phyloP scores from a whole-genome alignment of 2,797 vertebrate species.

The Malacoctenus gilli region DNA sequence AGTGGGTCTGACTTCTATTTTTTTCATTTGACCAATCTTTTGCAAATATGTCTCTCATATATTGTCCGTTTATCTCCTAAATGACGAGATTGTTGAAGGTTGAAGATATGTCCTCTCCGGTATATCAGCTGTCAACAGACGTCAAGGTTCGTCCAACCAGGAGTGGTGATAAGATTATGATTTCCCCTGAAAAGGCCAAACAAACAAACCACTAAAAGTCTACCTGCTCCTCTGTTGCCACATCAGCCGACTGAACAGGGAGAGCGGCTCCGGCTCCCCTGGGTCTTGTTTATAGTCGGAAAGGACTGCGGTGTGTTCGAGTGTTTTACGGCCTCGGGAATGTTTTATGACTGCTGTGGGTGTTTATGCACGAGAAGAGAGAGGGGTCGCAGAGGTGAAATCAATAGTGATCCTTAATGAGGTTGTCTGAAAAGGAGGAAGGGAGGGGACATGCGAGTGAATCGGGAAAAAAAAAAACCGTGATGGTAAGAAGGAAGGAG shows the following conservation, averaged over 20 bases:
- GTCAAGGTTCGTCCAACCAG: too few relatives aligned
- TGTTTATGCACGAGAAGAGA: constrained; percentile 60
- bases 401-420: constrained; percentile 79
- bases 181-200: constrained; percentile 2
- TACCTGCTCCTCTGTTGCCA: constrained; percentile 19
- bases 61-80: too few relatives aligned
- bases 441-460: constrained; percentile 25
- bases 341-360: constrained; percentile 58
- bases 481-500: not conserved
- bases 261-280: constrained; percentile 23
- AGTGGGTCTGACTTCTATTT: too few relatives aligned
- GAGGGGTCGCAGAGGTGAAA: constrained; percentile 70
- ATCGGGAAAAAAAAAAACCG: constrained; percentile 11
- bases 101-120: too few relatives aligned
- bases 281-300: constrained; percentile 36
- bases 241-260: constrained; percentile 16
- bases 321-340: constrained; percentile 60
- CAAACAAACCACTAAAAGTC: constrained; percentile 20
- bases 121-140: too few relatives aligned
- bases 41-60: too few relatives aligned
- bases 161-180: not conserved
- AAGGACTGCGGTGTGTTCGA: constrained; percentile 25
- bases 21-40: too few relatives aligned
- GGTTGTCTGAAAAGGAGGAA: constrained; percentile 64
- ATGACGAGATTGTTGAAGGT: too few relatives aligned